Evolutionary conservation across 2,888 invertebrate genomes (phyloP), one percentile per base, ranked within the genome.

Genomic region (Iselma pallidipennis): DNA sequence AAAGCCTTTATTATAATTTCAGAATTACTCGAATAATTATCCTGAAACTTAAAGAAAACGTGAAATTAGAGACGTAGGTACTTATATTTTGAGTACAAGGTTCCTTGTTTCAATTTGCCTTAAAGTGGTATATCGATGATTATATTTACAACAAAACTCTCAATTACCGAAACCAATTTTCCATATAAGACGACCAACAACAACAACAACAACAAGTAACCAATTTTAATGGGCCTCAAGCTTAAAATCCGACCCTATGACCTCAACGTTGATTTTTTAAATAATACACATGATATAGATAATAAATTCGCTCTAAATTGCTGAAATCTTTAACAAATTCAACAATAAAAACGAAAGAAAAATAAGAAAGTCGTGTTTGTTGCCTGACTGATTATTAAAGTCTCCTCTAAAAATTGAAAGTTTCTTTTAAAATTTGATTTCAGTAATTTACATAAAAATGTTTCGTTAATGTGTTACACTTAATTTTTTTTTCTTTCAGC

Each of bases 11-110:
- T 50, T 57, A n/a, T 49, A 49, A 26, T 50, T 12, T 50, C 31
- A 31, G 21, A 51, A 49, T 52, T 28, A 25, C 53, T 53, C 23
- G 31, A 33, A 50, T 59, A 63, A 67, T 67, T 65, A 67, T 67
- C 55, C 62, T 37, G 59, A 65, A 65, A 58, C 58, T 58, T 62
- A 29, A 55, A 57, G 37, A 56, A 60, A 67, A 67, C 59, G 61
- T 66, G 57, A 55, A 61, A 63, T 61, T 65, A 65, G 59, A 68
- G 68, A 68, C 68, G 63, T 37, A 4, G 59, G 66, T 66, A 68
- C 68, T 61, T 37, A 4, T 3, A 9, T 68, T 68, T 68, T 67
- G 65, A 68, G 66, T 61, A 68, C 68, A 68, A 68, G 68, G 68
- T 64, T 65, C 60, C 63, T 63, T 63, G 56, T 67, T 66, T 68